These are phyloP conservation scores for Andrena flavipes DNA, from an alignment of 2,888 invertebrate species.

Conservation along the genomic window DNA sequence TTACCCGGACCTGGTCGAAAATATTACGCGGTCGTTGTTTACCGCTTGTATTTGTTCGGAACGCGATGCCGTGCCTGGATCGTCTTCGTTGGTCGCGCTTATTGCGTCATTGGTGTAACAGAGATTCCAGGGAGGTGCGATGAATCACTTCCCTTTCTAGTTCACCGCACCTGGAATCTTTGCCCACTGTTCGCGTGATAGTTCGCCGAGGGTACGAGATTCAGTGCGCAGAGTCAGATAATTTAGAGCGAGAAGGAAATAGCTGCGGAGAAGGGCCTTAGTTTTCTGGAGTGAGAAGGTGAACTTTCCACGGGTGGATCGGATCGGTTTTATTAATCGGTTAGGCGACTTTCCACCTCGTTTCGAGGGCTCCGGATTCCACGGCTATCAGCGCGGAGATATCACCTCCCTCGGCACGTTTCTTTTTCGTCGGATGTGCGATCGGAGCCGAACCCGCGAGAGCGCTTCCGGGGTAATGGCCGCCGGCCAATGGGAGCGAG, in stretches of 20 bases:
- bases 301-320: too few species aligned
- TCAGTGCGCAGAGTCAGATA: too few species aligned
- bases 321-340: not conserved
- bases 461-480: constrained; percentile 74
- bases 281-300: too few species aligned
- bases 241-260: too few species aligned
- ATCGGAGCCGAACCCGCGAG: constrained; percentile 53
- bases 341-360: constrained; percentile 5
- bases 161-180: constrained; percentile 41
- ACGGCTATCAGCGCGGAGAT: constrained; percentile 23
- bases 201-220: not conserved
- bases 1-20: not conserved
- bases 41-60: constrained; percentile 22
- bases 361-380: not conserved
- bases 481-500: constrained; percentile 69
- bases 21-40: not conserved
- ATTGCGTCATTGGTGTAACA: constrained; percentile 49
- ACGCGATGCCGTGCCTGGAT: constrained; percentile 19
- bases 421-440: constrained; percentile 51
- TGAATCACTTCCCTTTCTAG: constrained; percentile 66
- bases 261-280: too few species aligned
- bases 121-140: constrained; percentile 51
- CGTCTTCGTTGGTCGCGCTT: constrained; percentile 28
- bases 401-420: constrained; percentile 18
- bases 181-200: constrained; percentile 17